These are phyloP conservation scores for Amiota mariae DNA, from an alignment of 2,888 invertebrate genomes.

Conservation along the genomic window DNA sequence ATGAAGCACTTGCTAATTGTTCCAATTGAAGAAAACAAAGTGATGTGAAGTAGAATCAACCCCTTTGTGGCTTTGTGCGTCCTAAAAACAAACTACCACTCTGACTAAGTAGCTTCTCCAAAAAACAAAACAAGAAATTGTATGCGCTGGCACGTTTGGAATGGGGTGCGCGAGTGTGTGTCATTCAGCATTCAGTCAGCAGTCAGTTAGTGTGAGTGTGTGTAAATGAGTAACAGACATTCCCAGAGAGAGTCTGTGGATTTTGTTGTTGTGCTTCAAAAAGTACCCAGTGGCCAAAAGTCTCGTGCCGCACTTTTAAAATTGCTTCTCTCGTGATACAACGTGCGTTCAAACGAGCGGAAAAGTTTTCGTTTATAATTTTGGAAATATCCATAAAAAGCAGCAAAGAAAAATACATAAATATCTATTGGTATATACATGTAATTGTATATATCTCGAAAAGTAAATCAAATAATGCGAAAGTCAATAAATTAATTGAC, in stretches of 20 bases:
- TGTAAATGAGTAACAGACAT: too few species aligned
- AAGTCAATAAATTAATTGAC: neutral
- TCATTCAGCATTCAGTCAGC: neutral
- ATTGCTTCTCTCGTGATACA: constrained; percentile 64
- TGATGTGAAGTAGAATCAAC: too few species aligned
- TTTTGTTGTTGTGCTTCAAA: constrained; percentile 2
- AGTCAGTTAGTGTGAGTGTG: neutral
- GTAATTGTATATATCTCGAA: neutral
- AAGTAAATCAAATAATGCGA: constrained; percentile 2
- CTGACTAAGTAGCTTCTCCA: too few species aligned
- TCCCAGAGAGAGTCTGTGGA: neutral
- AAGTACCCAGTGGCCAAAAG: constrained; percentile 17
- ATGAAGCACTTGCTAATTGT: too few species aligned
- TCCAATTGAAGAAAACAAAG: too few species aligned
- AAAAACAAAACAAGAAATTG: too few species aligned
- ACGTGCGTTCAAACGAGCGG: constrained; percentile 62
- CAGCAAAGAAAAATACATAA: constrained; percentile 21
- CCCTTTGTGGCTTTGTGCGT: too few species aligned
- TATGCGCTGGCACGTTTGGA: too few species aligned
- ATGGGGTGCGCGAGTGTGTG: neutral
- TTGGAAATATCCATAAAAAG: constrained; percentile 31
- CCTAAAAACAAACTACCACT: too few species aligned
- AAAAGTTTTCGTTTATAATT: constrained; percentile 50
- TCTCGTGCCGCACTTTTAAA: constrained; percentile 53
- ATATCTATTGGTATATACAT: neutral